Conservation (phyloP, 2,888 invertebrate genomes). For the Ligdia adustata region DNA sequence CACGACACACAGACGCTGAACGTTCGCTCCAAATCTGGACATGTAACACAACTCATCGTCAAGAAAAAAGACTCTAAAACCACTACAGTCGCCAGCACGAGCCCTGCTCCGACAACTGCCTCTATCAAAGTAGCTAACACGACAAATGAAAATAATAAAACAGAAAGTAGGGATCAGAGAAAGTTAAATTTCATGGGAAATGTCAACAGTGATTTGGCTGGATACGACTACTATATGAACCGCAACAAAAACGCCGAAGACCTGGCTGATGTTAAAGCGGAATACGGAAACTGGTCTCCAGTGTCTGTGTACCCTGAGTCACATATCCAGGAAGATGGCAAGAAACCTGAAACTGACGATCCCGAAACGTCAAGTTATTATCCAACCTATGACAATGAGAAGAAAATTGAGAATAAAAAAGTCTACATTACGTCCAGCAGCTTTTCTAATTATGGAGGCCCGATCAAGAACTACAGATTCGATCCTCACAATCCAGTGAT, state of each 20-base stretch:
- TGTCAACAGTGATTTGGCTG: constrained; percentile 74
- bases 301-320: constrained; percentile 79
- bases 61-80: constrained; percentile 86
- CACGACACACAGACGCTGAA: constrained; percentile 90
- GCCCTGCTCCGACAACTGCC: constrained; percentile 61
- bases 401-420: constrained; percentile 71
- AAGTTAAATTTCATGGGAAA: constrained; percentile 67
- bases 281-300: constrained; percentile 82
- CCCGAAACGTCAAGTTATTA: constrained; percentile 74
- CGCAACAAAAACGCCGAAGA: constrained; percentile 71
- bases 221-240: constrained; percentile 76
- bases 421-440: constrained; percentile 79
- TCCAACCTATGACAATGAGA: constrained; percentile 75
- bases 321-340: constrained; percentile 74
- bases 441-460: constrained; percentile 69
- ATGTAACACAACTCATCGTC: constrained; percentile 90
- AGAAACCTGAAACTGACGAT: constrained; percentile 66
- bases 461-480: constrained; percentile 73
- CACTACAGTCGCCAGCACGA: constrained; percentile 55
- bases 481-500: constrained; percentile 79
- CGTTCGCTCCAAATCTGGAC: constrained; percentile 90
- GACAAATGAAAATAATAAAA: constrained; percentile 66
- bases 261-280: constrained; percentile 73
- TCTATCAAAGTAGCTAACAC: constrained; percentile 51
- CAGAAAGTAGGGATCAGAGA: constrained; percentile 73